Percentiles rank a stretch among this genome's conserved stretches.
These are phyloP conservation scores for Zoroaster sp. DNA, from an alignment of 53 echinoderm and acorn worm species.

Conservation along the genomic window DNA sequence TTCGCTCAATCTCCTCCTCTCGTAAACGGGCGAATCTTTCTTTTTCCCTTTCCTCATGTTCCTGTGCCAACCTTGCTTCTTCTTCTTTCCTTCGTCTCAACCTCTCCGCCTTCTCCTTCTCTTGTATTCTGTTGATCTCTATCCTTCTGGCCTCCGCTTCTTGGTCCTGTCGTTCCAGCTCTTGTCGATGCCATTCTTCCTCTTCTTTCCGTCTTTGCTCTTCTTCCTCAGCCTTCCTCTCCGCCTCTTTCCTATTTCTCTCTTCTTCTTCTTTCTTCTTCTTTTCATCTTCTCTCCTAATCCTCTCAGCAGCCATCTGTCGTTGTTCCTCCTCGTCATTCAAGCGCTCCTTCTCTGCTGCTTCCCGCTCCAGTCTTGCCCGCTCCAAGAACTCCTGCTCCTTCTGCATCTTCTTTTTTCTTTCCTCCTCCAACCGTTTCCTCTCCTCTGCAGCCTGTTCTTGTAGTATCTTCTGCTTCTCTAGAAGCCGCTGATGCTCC, in stretches of 20 bases:
- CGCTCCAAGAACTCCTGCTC: slow-evolving; percentile 67
- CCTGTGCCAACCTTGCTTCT: neutral
- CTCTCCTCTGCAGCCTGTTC: slow-evolving; percentile 74
- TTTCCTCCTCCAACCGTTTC: slow-evolving; percentile 56
- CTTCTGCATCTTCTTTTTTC: slow-evolving; percentile 52
- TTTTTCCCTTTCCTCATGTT: slow-evolving; percentile 39
- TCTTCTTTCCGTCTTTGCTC: slow-evolving; percentile 17
- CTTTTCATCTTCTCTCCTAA: slow-evolving; percentile 61
- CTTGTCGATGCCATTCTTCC: neutral
- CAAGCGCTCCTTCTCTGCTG: slow-evolving; percentile 7
- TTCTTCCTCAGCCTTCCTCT: slow-evolving; percentile 36
- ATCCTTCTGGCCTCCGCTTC: slow-evolving; percentile 37
- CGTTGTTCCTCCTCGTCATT: slow-evolving; percentile 6
- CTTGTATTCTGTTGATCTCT: slow-evolving; percentile 18
- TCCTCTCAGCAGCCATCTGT: slow-evolving; percentile 25
- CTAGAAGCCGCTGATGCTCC: slow-evolving; percentile 69
- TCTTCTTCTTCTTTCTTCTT: slow-evolving; percentile 55
- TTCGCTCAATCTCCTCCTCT: slow-evolving; percentile 75
- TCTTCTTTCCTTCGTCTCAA: slow-evolving; percentile 6
- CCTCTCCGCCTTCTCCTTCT: slow-evolving; percentile 44
- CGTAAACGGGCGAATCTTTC: slow-evolving; percentile 29
- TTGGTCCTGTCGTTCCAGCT: slow-evolving; percentile 30
- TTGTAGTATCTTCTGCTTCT: slow-evolving; percentile 66
- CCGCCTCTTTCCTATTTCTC: slow-evolving; percentile 12
- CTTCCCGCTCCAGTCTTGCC: slow-evolving; percentile 59